A percentile compares a stretch with the other conserved stretches of the same genome.
Conservation (phyloP, 2,888 invertebrate genomes). For the Diarsia mendica region DNA sequence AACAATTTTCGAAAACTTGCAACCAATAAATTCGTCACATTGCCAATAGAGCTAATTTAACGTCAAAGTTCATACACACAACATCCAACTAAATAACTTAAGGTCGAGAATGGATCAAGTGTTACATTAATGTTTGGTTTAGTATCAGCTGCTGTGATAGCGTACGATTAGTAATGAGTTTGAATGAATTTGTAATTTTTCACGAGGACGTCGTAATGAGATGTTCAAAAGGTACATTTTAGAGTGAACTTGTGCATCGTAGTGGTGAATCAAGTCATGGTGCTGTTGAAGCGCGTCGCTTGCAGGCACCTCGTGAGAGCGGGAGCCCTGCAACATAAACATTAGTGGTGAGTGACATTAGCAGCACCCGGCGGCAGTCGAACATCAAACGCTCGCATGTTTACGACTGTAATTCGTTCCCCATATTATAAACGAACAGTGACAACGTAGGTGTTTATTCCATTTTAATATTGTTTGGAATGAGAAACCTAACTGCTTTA, state of each 20-base stretch:
- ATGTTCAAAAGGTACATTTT: slow-evolving; percentile 80
- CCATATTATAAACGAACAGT: slow-evolving; percentile 63
- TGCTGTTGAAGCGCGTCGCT: slow-evolving; percentile 83
- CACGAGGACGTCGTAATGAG: slow-evolving; percentile 77
- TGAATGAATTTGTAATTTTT: slow-evolving; percentile 73
- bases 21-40: slow-evolving; percentile 74
- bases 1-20: slow-evolving; percentile 73
- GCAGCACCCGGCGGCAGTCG: slow-evolving; percentile 34
- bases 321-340: slow-evolving; percentile 85
- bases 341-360: slow-evolving; percentile 59
- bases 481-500: slow-evolving; percentile 46
- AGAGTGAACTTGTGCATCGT: slow-evolving; percentile 71
- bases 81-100: slow-evolving; percentile 62
- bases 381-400: slow-evolving; percentile 75
- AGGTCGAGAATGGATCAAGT: slow-evolving; percentile 57
- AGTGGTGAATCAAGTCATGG: slow-evolving; percentile 82
- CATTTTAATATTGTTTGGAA: slow-evolving; percentile 61
- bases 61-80: slow-evolving; percentile 59
- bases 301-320: slow-evolving; percentile 87
- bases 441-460: slow-evolving; percentile 68
- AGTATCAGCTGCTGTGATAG: slow-evolving; percentile 72
- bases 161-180: slow-evolving; percentile 65
- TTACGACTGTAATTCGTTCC: slow-evolving; percentile 66
- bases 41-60: slow-evolving; percentile 63
- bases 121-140: slow-evolving; percentile 73